Evolutionary conservation across 2,797 vertebrate genomes (phyloP), one percentile per base, ranked within the genome.

Genomic region (Phoebastria nigripes): DNA sequence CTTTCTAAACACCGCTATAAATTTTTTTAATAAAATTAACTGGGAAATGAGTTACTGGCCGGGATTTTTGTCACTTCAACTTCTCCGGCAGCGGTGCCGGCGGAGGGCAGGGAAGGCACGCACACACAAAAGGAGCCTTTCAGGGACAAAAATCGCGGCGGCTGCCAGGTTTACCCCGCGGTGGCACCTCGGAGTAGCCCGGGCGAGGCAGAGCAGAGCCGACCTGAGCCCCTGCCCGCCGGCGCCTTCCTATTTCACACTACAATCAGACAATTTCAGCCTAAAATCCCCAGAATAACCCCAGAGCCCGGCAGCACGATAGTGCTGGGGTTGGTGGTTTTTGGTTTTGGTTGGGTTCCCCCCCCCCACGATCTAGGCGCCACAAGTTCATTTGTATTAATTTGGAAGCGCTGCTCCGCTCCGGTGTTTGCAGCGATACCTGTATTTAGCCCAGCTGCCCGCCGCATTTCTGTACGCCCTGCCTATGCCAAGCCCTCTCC

Each of bases 1-100:
- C 96, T 98, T 98, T 97, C 96, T 95, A 92, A 98, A 97, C 95
- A 94, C 91, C n/a, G 87, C 89, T 95, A 89, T 97, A 94, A 97
- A 78, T 37, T 67, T 78, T 93, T 94, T 93, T 83, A 96, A 96
- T 94, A 96, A 98, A 98, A 97, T 97, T 96, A 96, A 97, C 94
- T 91, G 92, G 91, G 97, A 96, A 97, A 97, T 97, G 92, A 97
- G 90, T 97, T 97, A 96, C 73, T 96, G 95, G 95, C 96, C 91
- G 82, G 81, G 94, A 91, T 97, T 97, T 97, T 97, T 93, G 55
- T 90, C 82, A 87, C 92, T 70, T 72, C 42, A 62, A 65, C 51
- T 95, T 92, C 67, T 44, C 42, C 69, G 78, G 80, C 91, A 93
- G 77, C 44, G 54, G 62, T 29, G 72, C 87, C 70, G 74, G 89